Evolutionary conservation across 2,113 vertebrate species (phyloP).

Genomic region (Zootoca vivipara): DNA sequence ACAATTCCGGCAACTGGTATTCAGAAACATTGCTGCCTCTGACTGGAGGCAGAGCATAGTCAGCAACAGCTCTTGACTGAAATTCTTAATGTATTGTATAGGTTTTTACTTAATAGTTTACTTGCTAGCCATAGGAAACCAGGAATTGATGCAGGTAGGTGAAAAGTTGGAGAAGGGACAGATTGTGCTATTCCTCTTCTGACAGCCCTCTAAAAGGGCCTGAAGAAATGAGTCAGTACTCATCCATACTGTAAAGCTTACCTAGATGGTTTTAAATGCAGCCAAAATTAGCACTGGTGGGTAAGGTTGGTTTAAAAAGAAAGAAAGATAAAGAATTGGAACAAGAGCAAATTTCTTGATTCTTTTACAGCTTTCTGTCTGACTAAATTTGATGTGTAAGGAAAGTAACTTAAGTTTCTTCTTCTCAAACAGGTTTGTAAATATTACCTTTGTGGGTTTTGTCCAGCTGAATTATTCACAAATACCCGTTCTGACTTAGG

Average conservation of each 20-base stretch:
- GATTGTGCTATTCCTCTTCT: too few species aligned
- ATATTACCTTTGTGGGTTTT: constrained; percentile 98
- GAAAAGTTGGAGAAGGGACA: too few species aligned
- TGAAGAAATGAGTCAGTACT: not conserved
- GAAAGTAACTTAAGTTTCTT: constrained; percentile 6
- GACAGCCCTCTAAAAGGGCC: not conserved
- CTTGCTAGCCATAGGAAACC: too few species aligned
- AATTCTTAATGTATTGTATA: not conserved
- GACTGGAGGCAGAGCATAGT: too few species aligned
- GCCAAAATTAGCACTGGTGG: not conserved
- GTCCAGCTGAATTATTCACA: constrained; percentile 96
- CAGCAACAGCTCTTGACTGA: not conserved
- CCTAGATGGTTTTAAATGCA: not conserved
- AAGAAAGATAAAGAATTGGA: not conserved
- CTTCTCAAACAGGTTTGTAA: constrained; percentile 87
- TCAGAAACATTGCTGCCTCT: not conserved
- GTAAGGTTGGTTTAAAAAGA: not conserved
- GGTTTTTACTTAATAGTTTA: too few species aligned
- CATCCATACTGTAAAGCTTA: not conserved
- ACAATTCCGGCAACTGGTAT: not conserved
- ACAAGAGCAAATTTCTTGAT: not conserved
- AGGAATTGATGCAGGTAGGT: too few species aligned
- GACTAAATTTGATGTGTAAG: not conserved
- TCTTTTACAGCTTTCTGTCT: not conserved
- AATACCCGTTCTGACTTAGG: constrained; percentile 98